Base-by-base conservation (phyloP, 2,888 invertebrate species). In the Apodemia duryi region DNA sequence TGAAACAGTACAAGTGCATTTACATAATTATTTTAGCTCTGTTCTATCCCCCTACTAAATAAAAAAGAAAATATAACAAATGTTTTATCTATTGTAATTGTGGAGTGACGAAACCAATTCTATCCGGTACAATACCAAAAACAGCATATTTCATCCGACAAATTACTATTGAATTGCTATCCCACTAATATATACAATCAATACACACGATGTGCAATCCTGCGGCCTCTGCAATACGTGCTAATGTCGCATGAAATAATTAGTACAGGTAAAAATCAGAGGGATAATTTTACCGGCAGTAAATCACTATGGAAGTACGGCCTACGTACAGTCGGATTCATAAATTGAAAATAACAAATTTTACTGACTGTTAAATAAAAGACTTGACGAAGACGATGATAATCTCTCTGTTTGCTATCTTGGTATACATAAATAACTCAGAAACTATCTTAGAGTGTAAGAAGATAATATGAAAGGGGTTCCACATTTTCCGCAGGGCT, bases 211-310 rank as follows among this genome's bases (percentile, higher is more conserved):
- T 32, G 10, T 11, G 11, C 54, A 29, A 54, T 54, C 10, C 29
- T 54, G 11, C 54, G 11, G 29, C 29, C 54, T 11, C 28, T 28
- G 7, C 9, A 54, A 54, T 54, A 54, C 32, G 54, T 54, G 54
- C 29, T 54, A 54, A 54, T 54, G 54, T 54, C 54, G 54, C 28
- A 11, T 54, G 11, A 54, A 52, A 52, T 54, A 54, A 54, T 54
- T 54, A 54, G 28, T 54, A 29, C 54, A 54, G 29, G 29, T 54
- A 54, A 54, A 54, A 54, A 54, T 29, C 54, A 54, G 54, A 54
- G 54, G 29, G 54, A 54, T 52, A 54, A 54, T 54, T 54, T 54
- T 29, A 54, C 54, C 11, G 10, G 29, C 29, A 54, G 54, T 54
- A 54, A 54, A 54, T 54, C 54, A 54, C 29, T 54, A 54, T 7